phyloP scores from a whole-genome alignment of 2,113 vertebrate genomes.

The Phodopus roborovskii region DNA sequence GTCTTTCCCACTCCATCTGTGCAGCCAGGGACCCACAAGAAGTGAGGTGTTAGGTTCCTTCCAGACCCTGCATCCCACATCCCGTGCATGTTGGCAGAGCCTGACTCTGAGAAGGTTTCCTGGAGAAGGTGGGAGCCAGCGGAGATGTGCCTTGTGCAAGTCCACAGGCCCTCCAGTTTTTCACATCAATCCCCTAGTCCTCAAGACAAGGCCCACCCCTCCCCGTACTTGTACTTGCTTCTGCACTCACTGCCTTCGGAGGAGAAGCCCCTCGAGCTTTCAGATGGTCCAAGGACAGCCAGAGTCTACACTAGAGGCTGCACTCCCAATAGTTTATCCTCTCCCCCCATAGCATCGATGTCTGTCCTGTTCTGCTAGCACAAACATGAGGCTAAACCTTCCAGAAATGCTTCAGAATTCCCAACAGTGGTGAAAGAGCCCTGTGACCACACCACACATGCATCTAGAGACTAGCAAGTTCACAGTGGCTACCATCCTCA shows the following conservation, averaged over 20 bases:
- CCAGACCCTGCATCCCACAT: background rate
- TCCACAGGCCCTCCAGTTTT: background rate
- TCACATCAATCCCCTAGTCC: background rate
- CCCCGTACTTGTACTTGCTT: background rate
- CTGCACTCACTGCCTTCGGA: background rate
- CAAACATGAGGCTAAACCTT: background rate
- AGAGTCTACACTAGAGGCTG: background rate
- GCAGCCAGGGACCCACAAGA: background rate
- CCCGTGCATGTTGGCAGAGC: background rate
- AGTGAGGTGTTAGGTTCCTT: background rate
- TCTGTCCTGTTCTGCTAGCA: background rate
- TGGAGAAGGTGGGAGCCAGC: background rate
- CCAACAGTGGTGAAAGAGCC: background rate
- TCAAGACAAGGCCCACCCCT: background rate
- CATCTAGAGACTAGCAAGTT: constrained; percentile 44
- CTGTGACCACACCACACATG: background rate
- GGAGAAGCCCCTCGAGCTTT: background rate
- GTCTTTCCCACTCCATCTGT: background rate
- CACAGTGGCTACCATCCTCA: background rate
- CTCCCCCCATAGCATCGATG: background rate
- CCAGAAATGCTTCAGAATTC: constrained; percentile 54
- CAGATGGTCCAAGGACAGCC: background rate
- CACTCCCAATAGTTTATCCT: background rate
- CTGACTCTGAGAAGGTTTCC: background rate
- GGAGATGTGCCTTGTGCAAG: background rate